A percentile compares a stretch with the other conserved stretches of the same genome.
These are phyloP conservation scores for Sminthurides aquaticus DNA, from an alignment of 2,888 invertebrate species.

Conservation along the genomic window DNA sequence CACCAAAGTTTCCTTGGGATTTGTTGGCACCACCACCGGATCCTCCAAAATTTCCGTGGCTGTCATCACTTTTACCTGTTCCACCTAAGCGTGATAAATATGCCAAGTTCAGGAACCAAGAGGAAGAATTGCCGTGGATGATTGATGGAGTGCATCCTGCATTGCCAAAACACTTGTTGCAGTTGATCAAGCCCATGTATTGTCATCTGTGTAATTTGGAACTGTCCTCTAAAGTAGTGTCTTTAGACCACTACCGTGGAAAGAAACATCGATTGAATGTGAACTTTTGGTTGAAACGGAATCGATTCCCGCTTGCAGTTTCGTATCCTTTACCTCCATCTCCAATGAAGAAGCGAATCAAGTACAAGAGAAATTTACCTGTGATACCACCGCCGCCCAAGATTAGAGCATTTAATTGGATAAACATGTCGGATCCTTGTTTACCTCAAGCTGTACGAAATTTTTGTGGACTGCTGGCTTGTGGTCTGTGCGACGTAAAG, in stretches of 20 bases:
- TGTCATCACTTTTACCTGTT: background rate
- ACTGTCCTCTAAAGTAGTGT: conserved; percentile 8
- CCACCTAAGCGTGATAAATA: conserved; percentile 5
- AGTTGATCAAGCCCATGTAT: conserved; percentile 1
- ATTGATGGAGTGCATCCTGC: background rate
- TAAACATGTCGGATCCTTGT: conserved; percentile 2
- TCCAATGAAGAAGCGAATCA: background rate
- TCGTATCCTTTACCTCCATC: background rate
- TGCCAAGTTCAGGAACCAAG: background rate
- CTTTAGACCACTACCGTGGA: conserved; percentile 9
- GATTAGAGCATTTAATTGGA: background rate
- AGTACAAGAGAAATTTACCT: background rate
- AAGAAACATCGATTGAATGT: conserved; percentile 3
- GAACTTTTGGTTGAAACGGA: conserved; percentile 4
- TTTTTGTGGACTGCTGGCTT: background rate
- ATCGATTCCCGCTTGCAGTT: background rate
- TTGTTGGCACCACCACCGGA: background rate
- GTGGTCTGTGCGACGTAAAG: background rate
- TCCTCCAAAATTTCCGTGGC: conserved; percentile 10
- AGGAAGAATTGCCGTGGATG: background rate
- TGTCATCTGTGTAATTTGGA: conserved; percentile 7
- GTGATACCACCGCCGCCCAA: background rate
- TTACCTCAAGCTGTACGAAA: background rate
- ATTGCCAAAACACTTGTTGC: conserved; percentile 1
- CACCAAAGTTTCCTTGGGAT: conserved; percentile 13